phyloP scores from a whole-genome alignment of 2,888 invertebrate genomes.

The Timema cristinae region DNA sequence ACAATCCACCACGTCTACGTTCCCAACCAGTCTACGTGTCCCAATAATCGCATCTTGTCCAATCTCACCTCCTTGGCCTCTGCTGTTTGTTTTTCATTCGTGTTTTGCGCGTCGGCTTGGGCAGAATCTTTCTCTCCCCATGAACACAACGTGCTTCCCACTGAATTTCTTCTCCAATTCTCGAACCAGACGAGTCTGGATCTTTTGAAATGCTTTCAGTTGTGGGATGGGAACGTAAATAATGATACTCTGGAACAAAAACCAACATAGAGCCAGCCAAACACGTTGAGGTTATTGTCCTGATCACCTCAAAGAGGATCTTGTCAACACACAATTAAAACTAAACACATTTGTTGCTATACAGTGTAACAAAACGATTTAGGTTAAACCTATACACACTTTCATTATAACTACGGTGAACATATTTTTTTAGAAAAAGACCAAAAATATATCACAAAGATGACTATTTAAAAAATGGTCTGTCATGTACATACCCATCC shows the following conservation, averaged over 20 bases:
- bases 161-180: constrained; percentile 99
- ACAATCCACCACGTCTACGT: too few relatives aligned
- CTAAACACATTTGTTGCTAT: too few relatives aligned
- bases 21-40: too few relatives aligned
- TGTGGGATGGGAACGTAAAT: constrained; percentile 99
- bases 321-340: too few relatives aligned
- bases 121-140: constrained; percentile 95
- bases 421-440: too few relatives aligned
- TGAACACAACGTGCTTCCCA: constrained; percentile 96
- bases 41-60: background rate
- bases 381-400: too few relatives aligned
- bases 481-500: too few relatives aligned
- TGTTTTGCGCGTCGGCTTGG: constrained; percentile 95
- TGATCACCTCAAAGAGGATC: too few relatives aligned
- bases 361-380: too few relatives aligned
- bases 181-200: constrained; percentile 92
- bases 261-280: background rate
- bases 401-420: too few relatives aligned
- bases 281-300: background rate
- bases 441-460: too few relatives aligned
- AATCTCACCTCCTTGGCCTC: constrained; percentile 60
- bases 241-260: constrained; percentile 72
- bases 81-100: constrained; percentile 69
- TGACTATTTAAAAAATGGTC: too few relatives aligned
- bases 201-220: constrained; percentile 95